Conservation (phyloP, 1,140 invertebrate species). For the Drosophila subobscura region DNA sequence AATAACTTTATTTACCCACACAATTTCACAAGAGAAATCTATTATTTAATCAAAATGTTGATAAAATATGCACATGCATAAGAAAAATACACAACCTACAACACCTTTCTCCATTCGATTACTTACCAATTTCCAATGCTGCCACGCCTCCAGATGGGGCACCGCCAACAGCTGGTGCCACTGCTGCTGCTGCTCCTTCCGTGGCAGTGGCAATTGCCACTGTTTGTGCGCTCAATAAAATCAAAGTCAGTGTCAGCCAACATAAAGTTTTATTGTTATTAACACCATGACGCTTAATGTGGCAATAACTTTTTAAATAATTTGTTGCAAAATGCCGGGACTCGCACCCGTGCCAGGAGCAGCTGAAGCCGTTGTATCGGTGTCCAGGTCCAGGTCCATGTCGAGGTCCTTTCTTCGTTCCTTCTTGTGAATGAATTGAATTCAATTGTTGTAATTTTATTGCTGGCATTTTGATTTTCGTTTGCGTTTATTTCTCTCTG, state of each 20-base stretch:
- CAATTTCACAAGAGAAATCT: too few species aligned
- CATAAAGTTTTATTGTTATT: slow-evolving; percentile 83
- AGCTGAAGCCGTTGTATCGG: neutral
- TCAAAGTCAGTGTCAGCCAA: slow-evolving; percentile 79
- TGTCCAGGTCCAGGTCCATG: neutral
- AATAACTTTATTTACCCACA: too few species aligned
- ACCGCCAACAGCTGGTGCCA: slow-evolving; percentile 17
- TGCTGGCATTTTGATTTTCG: slow-evolving; percentile 66
- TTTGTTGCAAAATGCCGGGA: slow-evolving; percentile 70
- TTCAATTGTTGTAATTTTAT: slow-evolving; percentile 68
- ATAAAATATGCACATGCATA: too few species aligned
- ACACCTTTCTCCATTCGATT: neutral
- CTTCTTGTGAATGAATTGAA: slow-evolving; percentile 45
- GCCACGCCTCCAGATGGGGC: slow-evolving; percentile 23
- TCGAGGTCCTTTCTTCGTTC: neutral
- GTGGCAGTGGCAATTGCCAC: slow-evolving; percentile 2
- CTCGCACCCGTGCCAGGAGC: slow-evolving; percentile 17
- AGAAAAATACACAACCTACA: neutral
- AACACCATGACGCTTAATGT: slow-evolving; percentile 73
- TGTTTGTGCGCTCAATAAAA: slow-evolving; percentile 63
- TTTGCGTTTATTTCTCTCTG: slow-evolving; percentile 15
- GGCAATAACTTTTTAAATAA: slow-evolving; percentile 80
- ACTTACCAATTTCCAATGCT: slow-evolving; percentile 74
- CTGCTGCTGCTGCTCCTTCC: slow-evolving; percentile 11
- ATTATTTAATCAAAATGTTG: too few species aligned